Evolutionary conservation across 1,140 invertebrate species (phyloP).

Genomic region (Megathymus violae): DNA sequence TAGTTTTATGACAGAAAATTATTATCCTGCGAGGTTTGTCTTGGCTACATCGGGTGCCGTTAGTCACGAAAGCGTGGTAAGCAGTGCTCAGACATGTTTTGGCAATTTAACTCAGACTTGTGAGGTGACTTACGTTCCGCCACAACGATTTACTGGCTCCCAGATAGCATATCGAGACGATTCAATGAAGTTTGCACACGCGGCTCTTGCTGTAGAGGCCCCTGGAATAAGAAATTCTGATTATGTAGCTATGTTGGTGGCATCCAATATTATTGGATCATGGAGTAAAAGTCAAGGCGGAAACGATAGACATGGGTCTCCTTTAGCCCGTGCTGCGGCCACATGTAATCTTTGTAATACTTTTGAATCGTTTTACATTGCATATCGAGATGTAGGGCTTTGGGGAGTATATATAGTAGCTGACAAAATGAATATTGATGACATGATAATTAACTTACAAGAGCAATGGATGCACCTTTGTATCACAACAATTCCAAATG

Average conservation of each 20-base stretch:
- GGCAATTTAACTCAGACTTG: constrained; percentile 38
- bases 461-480: constrained; percentile 74
- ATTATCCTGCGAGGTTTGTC: constrained; percentile 92
- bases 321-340: constrained; percentile 61
- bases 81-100: constrained; percentile 79
- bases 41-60: constrained; percentile 95
- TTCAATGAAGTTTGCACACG: constrained; percentile 88
- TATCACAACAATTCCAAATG: constrained; percentile 48
- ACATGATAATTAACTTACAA: constrained; percentile 63
- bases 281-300: constrained; percentile 66
- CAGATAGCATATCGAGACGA: constrained; percentile 87
- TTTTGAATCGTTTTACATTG: constrained; percentile 78
- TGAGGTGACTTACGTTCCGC: constrained; percentile 19
- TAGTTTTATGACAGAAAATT: constrained; percentile 91
- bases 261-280: constrained; percentile 51
- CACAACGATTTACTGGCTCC: constrained; percentile 83
- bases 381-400: constrained; percentile 70
- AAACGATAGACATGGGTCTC: constrained; percentile 51
- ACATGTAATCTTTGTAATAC: constrained; percentile 54
- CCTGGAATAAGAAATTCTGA: constrained; percentile 54
- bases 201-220: constrained; percentile 90
- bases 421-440: constrained; percentile 55
- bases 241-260: constrained; percentile 51
- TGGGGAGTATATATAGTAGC: constrained; percentile 79
- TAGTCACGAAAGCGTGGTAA: constrained; percentile 90